Percentiles rank a stretch among this genome's conserved stretches.
Conservation (phyloP, 2,113 vertebrate genomes). For the Typhlomys cinereus region DNA sequence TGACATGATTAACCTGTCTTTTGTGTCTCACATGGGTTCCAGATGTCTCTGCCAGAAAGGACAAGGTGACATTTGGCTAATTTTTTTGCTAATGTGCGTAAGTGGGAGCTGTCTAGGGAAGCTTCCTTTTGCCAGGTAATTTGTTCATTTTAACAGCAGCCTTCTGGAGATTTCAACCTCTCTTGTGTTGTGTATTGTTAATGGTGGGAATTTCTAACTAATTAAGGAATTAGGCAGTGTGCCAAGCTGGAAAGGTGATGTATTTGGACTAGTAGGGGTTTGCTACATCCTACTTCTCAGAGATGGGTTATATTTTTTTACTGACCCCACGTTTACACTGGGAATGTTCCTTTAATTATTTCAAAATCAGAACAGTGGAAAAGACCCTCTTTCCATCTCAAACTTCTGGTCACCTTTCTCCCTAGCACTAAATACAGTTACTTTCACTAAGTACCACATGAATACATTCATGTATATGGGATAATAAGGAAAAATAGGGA, state of each 20-base stretch:
- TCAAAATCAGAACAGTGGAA: slow-evolving; percentile 12
- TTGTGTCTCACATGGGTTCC: neutral
- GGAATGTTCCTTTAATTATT: slow-evolving; percentile 8
- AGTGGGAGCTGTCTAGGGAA: slow-evolving; percentile 49
- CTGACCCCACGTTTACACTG: neutral
- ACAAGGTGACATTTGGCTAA: slow-evolving; percentile 47
- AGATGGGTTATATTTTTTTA: slow-evolving; percentile 12
- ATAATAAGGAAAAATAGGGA: neutral
- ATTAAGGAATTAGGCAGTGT: neutral
- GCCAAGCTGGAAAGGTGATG: slow-evolving; percentile 12
- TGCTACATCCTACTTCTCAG: neutral
- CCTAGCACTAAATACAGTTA: neutral
- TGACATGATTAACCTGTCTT: neutral
- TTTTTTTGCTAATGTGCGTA: slow-evolving; percentile 31
- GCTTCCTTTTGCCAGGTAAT: slow-evolving; percentile 57
- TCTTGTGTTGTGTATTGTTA: slow-evolving; percentile 20
- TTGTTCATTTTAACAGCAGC: slow-evolving; percentile 44
- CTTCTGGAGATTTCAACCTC: slow-evolving; percentile 51
- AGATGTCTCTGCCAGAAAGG: neutral
- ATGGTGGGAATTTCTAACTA: slow-evolving; percentile 24
- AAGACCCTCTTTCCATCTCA: neutral
- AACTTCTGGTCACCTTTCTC: neutral
- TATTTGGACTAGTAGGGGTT: slow-evolving; percentile 9
- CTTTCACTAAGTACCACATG: neutral
- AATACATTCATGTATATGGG: neutral